Base-by-base conservation (phyloP, 2,113 vertebrate genomes). In the Elachura formosa region DNA sequence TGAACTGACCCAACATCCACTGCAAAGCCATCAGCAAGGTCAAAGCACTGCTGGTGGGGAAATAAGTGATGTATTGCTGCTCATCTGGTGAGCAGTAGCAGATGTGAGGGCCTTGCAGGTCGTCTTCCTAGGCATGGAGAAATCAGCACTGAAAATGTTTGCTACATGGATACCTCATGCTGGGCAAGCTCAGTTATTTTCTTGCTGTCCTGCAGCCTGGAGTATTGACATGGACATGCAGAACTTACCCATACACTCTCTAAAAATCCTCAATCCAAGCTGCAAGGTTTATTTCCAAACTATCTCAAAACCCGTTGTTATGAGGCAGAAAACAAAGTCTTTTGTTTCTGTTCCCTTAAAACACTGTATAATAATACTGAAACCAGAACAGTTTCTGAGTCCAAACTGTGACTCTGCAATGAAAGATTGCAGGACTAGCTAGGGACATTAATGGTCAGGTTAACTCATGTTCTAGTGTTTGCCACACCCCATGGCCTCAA, bases 401-500 rank as follows among this genome's bases (percentile, higher is more conserved):
- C 34, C 21, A 54, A 76, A 34, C 9, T 34, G 12, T 51, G 14
- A 15, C 41, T 81, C 38, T n/a, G 12, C 9, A 54, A 11, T 29
- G 43, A 49, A 82, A 59, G 9, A 55, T 10, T 54, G 20, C 29
- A 67, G 38, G 22, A 67, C 29, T 59, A 40, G 1, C 5, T 56
- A 46, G 45, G 8, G 85, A 5, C 9, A 14, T 23, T 43, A 56
- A 24, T 31, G 8, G 2, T 38, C 56, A 34, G 7, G 7, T 43
- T 23, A n/a, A 2, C 22, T 67, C 11, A 8, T 26, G 10, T 61
- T 61, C 23, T 40, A 54, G 3, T 4, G n/a, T 46, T 68, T 11
- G 12, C 5, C 34, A 51, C 9, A 59, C 0, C 5, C 3, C 2
- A 1, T 10, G 8, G 11, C 12, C 19, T 58, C 20, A 52, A n/a